These are phyloP conservation scores for Theocolax elegans DNA, from an alignment of 1,140 invertebrate species.

Conservation along the genomic window DNA sequence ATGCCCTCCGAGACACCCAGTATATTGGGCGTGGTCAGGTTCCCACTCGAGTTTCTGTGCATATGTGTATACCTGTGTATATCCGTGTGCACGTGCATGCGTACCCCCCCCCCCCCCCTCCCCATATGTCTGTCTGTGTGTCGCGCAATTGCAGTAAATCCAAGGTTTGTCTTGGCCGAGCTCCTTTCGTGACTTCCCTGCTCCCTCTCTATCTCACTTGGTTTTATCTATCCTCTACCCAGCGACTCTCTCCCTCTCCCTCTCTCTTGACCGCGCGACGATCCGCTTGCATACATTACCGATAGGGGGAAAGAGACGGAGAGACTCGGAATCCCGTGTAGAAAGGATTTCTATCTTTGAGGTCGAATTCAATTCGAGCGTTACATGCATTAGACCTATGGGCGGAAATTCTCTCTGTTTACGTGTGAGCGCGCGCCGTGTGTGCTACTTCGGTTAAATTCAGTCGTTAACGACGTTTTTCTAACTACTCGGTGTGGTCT, in stretches of 20 bases:
- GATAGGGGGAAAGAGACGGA: not conserved
- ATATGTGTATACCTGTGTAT: not conserved
- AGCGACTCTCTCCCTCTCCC: not conserved
- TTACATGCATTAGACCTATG: conserved; percentile 13
- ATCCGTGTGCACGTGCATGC: not conserved
- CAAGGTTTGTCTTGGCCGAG: conserved; percentile 34
- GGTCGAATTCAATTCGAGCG: conserved; percentile 34
- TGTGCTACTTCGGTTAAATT: conserved; percentile 12
- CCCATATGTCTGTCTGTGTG: not conserved
- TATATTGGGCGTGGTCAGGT: conserved; percentile 34
- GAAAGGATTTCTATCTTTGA: conserved; percentile 39
- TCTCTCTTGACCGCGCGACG: not conserved
- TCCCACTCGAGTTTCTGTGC: not conserved
- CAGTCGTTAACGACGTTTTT: conserved; percentile 12
- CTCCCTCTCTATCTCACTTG: not conserved
- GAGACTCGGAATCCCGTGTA: not conserved
- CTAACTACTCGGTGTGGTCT: not conserved
- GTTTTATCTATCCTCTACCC: not conserved
- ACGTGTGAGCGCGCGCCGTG: not conserved
- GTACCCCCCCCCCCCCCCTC: too few relatives aligned
- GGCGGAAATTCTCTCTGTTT: conserved; percentile 28
- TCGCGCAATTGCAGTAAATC: conserved; percentile 43
- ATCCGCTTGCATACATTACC: conserved; percentile 35
- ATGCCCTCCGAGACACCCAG: not conserved
- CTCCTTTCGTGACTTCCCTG: conserved; percentile 36